Evolutionary conservation across 2,888 invertebrate species (phyloP).

Genomic region (Pammene aurita): DNA sequence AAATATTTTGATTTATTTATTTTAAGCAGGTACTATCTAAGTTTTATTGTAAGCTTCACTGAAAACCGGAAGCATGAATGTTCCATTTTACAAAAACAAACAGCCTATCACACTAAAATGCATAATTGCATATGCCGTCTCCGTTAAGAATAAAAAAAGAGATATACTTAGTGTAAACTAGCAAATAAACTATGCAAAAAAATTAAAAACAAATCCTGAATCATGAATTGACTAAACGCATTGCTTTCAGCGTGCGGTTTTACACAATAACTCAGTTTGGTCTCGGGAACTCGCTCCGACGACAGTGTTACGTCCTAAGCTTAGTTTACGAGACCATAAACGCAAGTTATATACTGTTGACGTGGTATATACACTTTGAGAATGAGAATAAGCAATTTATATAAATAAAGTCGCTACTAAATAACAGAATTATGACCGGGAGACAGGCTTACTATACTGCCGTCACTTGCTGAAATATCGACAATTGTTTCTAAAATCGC

Average conservation of each 20-base stretch:
- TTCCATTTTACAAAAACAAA: too few species aligned
- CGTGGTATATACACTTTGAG: constrained; percentile 44
- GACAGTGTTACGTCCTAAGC: constrained; percentile 41
- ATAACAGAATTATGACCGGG: constrained; percentile 26
- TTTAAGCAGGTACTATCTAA: too few species aligned
- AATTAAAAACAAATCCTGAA: neutral
- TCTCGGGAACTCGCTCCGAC: neutral
- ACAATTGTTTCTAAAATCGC: neutral
- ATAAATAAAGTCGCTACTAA: constrained; percentile 35
- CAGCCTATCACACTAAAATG: too few species aligned
- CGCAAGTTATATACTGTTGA: constrained; percentile 47
- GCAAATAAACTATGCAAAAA: neutral
- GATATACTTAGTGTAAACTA: too few species aligned
- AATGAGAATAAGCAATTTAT: constrained; percentile 40
- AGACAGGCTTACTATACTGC: neutral
- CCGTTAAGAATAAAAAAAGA: too few species aligned
- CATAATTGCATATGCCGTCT: too few species aligned
- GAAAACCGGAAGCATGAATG: too few species aligned
- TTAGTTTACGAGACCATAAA: constrained; percentile 49
- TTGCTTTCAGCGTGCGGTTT: constrained; percentile 1
- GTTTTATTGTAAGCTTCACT: too few species aligned
- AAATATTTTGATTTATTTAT: too few species aligned
- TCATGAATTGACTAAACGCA: constrained; percentile 1
- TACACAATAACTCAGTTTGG: constrained; percentile 13
- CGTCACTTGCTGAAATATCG: constrained; percentile 1